Conservation (phyloP, 2,797 vertebrate genomes). For the Lates japonicus region DNA sequence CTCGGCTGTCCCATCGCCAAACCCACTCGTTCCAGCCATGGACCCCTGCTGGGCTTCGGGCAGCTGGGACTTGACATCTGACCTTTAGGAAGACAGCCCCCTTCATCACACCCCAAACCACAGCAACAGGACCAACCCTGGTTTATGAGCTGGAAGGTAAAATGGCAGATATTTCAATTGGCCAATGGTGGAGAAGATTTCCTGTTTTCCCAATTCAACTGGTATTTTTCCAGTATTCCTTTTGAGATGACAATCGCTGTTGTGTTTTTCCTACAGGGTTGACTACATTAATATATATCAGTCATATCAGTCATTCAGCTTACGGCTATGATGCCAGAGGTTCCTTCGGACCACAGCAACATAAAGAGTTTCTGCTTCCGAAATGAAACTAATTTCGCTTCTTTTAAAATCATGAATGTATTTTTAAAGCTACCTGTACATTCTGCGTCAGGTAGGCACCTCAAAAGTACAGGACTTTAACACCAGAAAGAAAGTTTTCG, state of each 20-base stretch:
- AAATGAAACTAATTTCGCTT: neutral
- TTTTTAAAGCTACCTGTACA: neutral
- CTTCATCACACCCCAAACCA: constrained; percentile 62
- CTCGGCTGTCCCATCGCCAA: constrained; percentile 65
- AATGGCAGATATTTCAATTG: constrained; percentile 13
- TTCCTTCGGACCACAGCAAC: neutral
- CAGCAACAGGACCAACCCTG: constrained; percentile 28
- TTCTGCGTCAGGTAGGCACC: neutral
- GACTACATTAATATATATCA: neutral
- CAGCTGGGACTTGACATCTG: constrained; percentile 76
- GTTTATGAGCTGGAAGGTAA: constrained; percentile 24
- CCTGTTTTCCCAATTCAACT: neutral
- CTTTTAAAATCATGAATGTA: neutral
- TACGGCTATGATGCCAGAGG: neutral
- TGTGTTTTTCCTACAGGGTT: neutral
- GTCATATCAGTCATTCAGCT: too few species aligned
- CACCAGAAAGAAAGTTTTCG: neutral
- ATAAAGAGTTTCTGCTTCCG: neutral
- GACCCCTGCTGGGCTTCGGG: constrained; percentile 60
- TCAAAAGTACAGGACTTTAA: neutral
- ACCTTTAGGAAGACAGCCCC: constrained; percentile 70
- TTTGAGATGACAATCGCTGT: neutral
- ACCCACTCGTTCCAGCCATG: constrained; percentile 50
- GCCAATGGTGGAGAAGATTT: neutral
- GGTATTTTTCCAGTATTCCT: neutral